phyloP scores from a whole-genome alignment of 2,113 vertebrate species.

The Carlito syrichta region DNA sequence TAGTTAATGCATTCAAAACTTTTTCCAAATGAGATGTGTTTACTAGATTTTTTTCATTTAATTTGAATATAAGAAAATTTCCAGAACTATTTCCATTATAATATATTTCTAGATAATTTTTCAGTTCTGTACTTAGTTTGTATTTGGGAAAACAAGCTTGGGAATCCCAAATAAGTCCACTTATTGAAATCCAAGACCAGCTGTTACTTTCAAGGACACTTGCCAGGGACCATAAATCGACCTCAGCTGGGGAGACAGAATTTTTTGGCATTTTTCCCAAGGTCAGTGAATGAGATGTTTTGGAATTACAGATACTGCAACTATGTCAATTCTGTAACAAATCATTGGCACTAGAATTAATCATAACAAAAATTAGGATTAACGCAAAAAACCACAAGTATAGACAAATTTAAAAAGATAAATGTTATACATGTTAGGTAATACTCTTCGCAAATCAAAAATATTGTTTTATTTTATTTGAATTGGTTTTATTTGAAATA shows the following conservation, averaged over 20 bases:
- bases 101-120: conserved; percentile 18
- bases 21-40: neutral
- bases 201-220: conserved; percentile 4
- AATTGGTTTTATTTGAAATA: neutral
- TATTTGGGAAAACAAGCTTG: neutral
- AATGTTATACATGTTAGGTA: neutral
- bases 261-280: conserved; percentile 22
- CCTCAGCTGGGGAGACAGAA: neutral
- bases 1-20: neutral
- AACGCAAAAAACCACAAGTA: neutral
- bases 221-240: neutral
- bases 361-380: too few species aligned
- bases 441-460: neutral
- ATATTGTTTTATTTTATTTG: neutral
- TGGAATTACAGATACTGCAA: neutral
- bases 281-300: neutral
- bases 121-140: conserved; percentile 15
- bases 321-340: neutral
- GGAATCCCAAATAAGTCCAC: neutral
- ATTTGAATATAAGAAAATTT: neutral
- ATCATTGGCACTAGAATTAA: neutral
- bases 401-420: neutral
- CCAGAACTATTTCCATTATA: neutral
- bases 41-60: neutral
- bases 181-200: conserved; percentile 42